Percentiles rank a stretch among this genome's conserved stretches.
These are phyloP conservation scores for Plecturocebus donacophilus DNA, from an alignment of 2,113 vertebrate species.

Conservation along the genomic window DNA sequence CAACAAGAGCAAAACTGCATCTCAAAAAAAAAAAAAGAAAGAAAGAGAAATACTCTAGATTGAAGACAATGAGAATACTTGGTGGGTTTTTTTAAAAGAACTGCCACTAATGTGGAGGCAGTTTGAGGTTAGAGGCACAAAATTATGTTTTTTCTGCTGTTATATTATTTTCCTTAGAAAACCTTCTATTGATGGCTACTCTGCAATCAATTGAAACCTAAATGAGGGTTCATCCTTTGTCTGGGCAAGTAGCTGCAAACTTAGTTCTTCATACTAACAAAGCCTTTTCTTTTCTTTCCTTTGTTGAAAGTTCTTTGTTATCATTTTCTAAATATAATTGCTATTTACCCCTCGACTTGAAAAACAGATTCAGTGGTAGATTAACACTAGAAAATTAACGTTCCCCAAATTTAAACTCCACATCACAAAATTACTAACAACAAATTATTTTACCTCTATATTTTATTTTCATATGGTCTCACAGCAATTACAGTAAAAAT, in stretches of 20 bases:
- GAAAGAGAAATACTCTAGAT: neutral
- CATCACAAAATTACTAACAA: slow-evolving; percentile 2
- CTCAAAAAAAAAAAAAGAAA: too few species aligned
- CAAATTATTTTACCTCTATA: neutral
- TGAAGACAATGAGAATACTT: neutral
- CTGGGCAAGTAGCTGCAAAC: slow-evolving; percentile 15
- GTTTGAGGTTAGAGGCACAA: neutral
- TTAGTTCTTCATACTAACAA: slow-evolving; percentile 30
- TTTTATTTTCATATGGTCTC: neutral
- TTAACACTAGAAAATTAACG: slow-evolving; percentile 44
- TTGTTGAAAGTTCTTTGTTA: slow-evolving; percentile 34
- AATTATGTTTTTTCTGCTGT: slow-evolving; percentile 45
- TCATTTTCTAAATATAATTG: slow-evolving; percentile 45
- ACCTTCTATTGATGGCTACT: slow-evolving; percentile 28
- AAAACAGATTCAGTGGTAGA: slow-evolving; percentile 8
- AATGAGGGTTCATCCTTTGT: neutral
- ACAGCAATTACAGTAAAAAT: neutral
- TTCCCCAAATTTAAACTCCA: neutral
- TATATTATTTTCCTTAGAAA: neutral
- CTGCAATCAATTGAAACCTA: slow-evolving; percentile 22
- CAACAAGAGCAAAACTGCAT: too few species aligned
- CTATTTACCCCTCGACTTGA: slow-evolving; percentile 44
- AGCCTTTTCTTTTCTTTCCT: slow-evolving; percentile 33
- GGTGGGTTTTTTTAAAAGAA: neutral
- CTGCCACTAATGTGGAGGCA: neutral